Evolutionary conservation across 2,888 invertebrate genomes (phyloP), one percentile per base, ranked within the genome.

Genomic region (Leucoma salicis): DNA sequence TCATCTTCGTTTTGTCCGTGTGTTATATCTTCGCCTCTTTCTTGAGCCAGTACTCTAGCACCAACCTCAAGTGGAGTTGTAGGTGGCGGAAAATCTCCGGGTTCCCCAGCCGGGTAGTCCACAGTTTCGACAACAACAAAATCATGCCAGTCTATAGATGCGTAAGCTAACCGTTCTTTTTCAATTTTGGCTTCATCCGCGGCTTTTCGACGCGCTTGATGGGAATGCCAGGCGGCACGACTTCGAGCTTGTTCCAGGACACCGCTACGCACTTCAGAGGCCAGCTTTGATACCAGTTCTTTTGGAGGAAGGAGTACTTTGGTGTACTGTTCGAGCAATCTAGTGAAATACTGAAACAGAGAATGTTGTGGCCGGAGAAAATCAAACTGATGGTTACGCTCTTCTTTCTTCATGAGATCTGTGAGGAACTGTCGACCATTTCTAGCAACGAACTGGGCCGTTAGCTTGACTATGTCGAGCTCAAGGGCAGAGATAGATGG

Each of bases 81-180:
- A 0, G 99, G 99, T 2, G 99, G 97, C 0, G 99, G 99, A 70
- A 99, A 97, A 74, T 98, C 97, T 0, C 98, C 97, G 8, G 95
- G 94, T 84, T 99, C 99, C 64, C 96, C 97, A 0, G 97, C 96
- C 61, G 98, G 98, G 78, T 99, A 99, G 81, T 99, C 99, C 0
- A 99, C 99, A 0, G 99, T 99, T 87, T 99, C 99, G 0, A 99
- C 99, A 0, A 99, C 99, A 0, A 99, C 99, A 82, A 99, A 99
- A 82, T 99, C 99, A 77, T 99, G 99, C 99, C 99, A 99, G 78
- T 99, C 99, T 52, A 99, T 99, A 70, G 97, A 97, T 0, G 99
- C 98, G 77, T 99, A 99, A 0, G 96, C 96, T 16, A 96, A 93
- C 75, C 99, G 92, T 80, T 99, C 99, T 48, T 96, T 93, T 79